Conservation (phyloP, 2,888 invertebrate genomes). For the Rhamphomyia laevipes region DNA sequence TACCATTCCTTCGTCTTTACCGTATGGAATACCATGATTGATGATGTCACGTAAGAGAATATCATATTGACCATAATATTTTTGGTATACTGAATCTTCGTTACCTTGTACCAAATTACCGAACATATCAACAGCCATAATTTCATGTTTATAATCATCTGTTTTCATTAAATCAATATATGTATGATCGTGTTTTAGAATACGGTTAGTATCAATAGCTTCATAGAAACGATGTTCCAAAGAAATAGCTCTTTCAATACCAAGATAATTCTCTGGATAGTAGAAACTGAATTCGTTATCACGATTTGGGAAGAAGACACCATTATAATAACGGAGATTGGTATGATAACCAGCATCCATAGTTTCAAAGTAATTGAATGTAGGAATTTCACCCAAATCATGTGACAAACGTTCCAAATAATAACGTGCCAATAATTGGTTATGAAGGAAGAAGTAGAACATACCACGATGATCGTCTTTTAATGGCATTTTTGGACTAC, state of each 20-base stretch:
- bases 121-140: constrained; percentile 36
- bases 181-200: constrained; percentile 32
- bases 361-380: constrained; percentile 44
- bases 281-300: constrained; percentile 44
- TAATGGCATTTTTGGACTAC: constrained; percentile 30
- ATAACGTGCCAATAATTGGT: constrained; percentile 40
- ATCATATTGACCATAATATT: constrained; percentile 43
- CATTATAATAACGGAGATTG: constrained; percentile 50
- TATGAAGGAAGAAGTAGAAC: constrained; percentile 39
- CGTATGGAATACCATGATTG: constrained; percentile 34
- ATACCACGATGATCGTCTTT: constrained; percentile 37
- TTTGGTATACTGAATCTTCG: constrained; percentile 40
- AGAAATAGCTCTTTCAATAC: constrained; percentile 36
- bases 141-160: constrained; percentile 21
- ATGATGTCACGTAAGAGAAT: constrained; percentile 42
- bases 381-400: constrained; percentile 52
- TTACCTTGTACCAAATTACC: constrained; percentile 47
- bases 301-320: constrained; percentile 53
- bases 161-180: constrained; percentile 22
- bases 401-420: constrained; percentile 51
- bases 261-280: constrained; percentile 23
- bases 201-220: constrained; percentile 47
- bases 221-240: constrained; percentile 46
- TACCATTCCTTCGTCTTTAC: constrained; percentile 24
- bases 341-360: constrained; percentile 51